Conservation (phyloP, 2,888 invertebrate species). For the Phragmatobia fuliginosa region DNA sequence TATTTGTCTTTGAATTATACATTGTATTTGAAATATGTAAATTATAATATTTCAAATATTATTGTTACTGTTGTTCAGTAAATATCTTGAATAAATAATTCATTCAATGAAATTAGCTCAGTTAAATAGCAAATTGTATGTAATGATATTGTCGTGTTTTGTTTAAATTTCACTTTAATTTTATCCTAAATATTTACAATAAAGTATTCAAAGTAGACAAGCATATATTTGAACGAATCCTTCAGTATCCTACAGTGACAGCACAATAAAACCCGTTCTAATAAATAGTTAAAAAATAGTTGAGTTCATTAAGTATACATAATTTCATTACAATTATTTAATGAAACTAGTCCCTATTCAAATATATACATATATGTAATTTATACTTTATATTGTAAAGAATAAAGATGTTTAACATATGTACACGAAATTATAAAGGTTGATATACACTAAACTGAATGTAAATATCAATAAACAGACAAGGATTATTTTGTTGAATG, state of each 20-base stretch:
- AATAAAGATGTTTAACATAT: not conserved
- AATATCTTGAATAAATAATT: not conserved
- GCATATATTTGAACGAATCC: not conserved
- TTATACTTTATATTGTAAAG: not conserved
- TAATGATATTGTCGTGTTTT: not conserved
- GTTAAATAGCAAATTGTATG: not conserved
- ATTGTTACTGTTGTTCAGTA: not conserved
- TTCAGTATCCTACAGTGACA: not conserved
- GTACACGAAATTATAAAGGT: not conserved
- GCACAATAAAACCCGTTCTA: not conserved
- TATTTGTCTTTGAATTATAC: not conserved
- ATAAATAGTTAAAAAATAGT: not conserved
- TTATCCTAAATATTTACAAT: not conserved
- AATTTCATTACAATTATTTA: too few species aligned
- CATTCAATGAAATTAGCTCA: not conserved
- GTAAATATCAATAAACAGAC: not conserved
- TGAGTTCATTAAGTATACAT: not conserved
- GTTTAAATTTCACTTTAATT: not conserved
- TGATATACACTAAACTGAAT: conserved; percentile 1
- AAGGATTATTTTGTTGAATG: not conserved
- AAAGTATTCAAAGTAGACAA: not conserved
- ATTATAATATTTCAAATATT: not conserved
- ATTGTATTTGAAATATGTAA: not conserved
- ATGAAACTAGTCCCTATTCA: too few species aligned
- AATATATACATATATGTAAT: too few species aligned